Evolutionary conservation across 2,888 invertebrate genomes (phyloP).

Genomic region (Caenorhabditis parvicauda): DNA sequence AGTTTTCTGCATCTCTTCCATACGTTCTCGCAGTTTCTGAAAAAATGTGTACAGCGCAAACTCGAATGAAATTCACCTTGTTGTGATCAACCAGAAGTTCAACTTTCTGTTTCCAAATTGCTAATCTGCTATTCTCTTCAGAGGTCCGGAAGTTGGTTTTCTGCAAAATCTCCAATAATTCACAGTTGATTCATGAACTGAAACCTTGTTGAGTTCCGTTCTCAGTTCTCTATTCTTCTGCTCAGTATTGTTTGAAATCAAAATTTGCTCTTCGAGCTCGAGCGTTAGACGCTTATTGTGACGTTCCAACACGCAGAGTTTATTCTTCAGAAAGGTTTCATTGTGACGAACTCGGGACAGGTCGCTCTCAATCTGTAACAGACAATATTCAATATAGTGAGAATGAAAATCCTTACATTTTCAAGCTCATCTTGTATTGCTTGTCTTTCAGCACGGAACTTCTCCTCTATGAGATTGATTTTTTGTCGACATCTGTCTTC

Average conservation of each 20-base stretch:
- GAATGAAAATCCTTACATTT: constrained; percentile 14
- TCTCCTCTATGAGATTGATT: constrained; percentile 42
- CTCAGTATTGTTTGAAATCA: constrained; percentile 32
- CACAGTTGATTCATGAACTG: not conserved
- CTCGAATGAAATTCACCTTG: constrained; percentile 23
- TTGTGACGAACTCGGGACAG: constrained; percentile 37
- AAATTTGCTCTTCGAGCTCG: constrained; percentile 37
- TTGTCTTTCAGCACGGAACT: constrained; percentile 33
- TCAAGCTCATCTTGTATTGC: constrained; percentile 46
- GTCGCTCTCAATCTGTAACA: constrained; percentile 38
- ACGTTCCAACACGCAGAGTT: constrained; percentile 38
- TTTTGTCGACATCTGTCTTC: constrained; percentile 41
- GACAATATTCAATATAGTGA: constrained; percentile 7
- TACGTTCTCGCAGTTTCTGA: constrained; percentile 42
- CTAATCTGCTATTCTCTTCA: constrained; percentile 33
- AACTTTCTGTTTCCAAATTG: constrained; percentile 47
- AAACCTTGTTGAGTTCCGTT: constrained; percentile 32
- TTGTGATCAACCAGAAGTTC: constrained; percentile 47
- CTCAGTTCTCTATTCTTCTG: constrained; percentile 41
- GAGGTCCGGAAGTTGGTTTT: constrained; percentile 37
- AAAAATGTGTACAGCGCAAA: constrained; percentile 5
- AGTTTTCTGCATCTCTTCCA: constrained; percentile 26
- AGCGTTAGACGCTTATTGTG: constrained; percentile 40
- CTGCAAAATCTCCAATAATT: constrained; percentile 3
- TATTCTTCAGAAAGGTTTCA: constrained; percentile 39